A percentile compares a stretch with the other conserved stretches of the same genome.
phyloP scores from a whole-genome alignment of 1,140 invertebrate genomes.

The Zophobas morio region DNA sequence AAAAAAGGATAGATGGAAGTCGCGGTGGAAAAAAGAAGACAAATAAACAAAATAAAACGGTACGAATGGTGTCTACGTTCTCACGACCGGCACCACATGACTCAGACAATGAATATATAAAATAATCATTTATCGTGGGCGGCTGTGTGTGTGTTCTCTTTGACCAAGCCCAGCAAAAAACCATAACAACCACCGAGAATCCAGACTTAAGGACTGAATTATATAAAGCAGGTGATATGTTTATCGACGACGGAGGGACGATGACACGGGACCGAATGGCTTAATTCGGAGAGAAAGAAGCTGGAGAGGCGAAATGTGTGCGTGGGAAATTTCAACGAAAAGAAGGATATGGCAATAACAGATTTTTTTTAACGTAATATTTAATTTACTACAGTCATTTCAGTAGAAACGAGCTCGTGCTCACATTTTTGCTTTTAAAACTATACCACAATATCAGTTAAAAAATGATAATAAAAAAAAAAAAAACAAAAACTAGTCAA shows the following conservation, averaged over 20 bases:
- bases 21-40: constrained; percentile 9
- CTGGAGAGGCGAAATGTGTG: not conserved
- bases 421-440: no score
- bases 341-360: no score
- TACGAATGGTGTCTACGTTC: constrained; percentile 55
- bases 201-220: constrained; percentile 35
- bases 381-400: no score
- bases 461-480: no score
- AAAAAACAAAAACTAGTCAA: no score
- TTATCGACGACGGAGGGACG: not conserved
- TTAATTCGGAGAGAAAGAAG: not conserved
- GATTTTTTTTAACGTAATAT: no score
- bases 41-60: constrained; percentile 35
- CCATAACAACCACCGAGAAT: constrained; percentile 45
- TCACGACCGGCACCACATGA: constrained; percentile 61
- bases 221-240: constrained; percentile 12
- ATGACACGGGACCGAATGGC: not conserved
- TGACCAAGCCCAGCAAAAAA: constrained; percentile 54
- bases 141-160: constrained; percentile 56
- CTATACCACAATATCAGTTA: no score
- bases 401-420: no score
- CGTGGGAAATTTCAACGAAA: no score
- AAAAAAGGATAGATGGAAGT: constrained; percentile 7
- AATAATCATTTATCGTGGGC: constrained; percentile 62
- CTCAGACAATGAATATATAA: constrained; percentile 63